These are phyloP conservation scores for Cepaea hortensis DNA, from an alignment of 2,888 invertebrate species.

Conservation along the genomic window DNA sequence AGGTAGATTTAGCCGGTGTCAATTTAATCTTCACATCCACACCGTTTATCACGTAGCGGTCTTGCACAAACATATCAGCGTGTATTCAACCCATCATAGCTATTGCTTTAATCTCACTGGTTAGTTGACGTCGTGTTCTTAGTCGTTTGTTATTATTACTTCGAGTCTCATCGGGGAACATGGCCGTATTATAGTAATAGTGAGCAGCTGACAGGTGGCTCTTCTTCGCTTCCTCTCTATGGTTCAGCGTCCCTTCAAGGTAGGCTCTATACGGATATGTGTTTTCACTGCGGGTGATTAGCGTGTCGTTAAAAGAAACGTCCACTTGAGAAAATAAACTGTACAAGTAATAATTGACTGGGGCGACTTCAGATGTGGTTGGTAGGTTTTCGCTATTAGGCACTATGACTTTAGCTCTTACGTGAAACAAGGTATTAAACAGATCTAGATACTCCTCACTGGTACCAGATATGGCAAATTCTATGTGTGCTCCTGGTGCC, in stretches of 20 bases:
- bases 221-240: constrained; percentile 1
- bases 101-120: too few species aligned
- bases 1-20: background rate
- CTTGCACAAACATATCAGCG: constrained; percentile 29
- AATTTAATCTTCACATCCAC: too few species aligned
- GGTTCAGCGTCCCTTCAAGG: constrained; percentile 46
- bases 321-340: too few species aligned
- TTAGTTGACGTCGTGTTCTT: too few species aligned
- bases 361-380: too few species aligned
- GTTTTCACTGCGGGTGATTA: too few species aligned
- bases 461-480: constrained; percentile 49
- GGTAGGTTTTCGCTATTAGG: background rate
- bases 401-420: background rate
- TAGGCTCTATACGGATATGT: constrained; percentile 28
- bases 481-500: constrained; percentile 40
- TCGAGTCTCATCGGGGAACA: background rate
- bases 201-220: too few species aligned
- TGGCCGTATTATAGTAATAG: background rate
- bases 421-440: constrained; percentile 29
- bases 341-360: too few species aligned
- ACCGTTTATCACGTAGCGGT: constrained; percentile 26
- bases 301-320: too few species aligned
- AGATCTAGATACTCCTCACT: too few species aligned
- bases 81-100: too few species aligned
- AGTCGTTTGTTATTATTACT: background rate